Conservation (phyloP, 92 coral and sea anemone species). For the Palythoa grandis region DNA sequence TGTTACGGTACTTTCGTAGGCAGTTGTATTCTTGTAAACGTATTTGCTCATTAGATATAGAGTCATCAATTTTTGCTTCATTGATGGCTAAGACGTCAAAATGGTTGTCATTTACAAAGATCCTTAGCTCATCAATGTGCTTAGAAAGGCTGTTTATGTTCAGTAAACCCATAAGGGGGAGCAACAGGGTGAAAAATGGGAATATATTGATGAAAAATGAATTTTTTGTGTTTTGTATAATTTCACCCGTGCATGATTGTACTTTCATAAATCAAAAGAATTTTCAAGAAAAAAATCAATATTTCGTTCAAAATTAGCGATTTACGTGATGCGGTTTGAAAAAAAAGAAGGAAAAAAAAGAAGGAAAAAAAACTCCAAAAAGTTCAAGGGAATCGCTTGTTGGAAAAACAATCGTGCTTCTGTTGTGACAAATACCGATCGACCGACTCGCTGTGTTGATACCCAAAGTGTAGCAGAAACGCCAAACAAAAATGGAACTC, state of each 20-base stretch:
- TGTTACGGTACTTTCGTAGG: too few relatives aligned
- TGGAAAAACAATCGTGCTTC: not conserved
- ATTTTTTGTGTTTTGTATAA: constrained; percentile 1
- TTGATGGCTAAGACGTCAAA: too few relatives aligned
- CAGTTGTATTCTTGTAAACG: too few relatives aligned
- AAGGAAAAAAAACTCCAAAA: constrained; percentile 3
- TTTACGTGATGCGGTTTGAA: constrained; percentile 32
- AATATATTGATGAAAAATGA: not conserved
- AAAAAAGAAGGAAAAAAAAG: not conserved
- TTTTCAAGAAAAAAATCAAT: not conserved
- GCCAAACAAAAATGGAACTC: constrained; percentile 9
- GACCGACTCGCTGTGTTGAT: not conserved
- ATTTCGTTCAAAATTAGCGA: constrained; percentile 5
- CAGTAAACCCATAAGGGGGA: too few relatives aligned
- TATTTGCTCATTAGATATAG: too few relatives aligned
- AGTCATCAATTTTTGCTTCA: too few relatives aligned
- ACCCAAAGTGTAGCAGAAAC: constrained; percentile 20
- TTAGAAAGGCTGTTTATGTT: too few relatives aligned
- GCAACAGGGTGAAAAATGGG: constrained; percentile 11
- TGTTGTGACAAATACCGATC: not conserved
- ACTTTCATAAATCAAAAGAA: constrained; percentile 9
- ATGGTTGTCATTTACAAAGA: too few relatives aligned
- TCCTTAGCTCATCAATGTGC: too few relatives aligned
- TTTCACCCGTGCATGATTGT: constrained; percentile 18
- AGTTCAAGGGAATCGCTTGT: constrained; percentile 14